These are phyloP conservation scores for Meles meles DNA, from an alignment of 2,113 vertebrate genomes.

Conservation along the genomic window DNA sequence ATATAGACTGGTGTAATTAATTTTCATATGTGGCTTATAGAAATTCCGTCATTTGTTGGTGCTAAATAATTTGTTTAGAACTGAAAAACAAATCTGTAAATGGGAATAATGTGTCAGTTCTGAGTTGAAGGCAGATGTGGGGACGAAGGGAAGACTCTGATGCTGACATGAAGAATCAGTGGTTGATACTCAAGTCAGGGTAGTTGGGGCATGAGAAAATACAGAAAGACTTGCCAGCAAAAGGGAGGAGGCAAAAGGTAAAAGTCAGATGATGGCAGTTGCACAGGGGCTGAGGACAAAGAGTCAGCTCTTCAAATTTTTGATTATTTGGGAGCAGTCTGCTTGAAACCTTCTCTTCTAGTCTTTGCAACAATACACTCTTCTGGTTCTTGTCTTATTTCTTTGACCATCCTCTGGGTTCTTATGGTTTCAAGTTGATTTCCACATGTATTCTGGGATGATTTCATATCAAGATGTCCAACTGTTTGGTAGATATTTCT, in stretches of 20 bases:
- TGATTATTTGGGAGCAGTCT: background rate
- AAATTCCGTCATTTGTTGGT: background rate
- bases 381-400: background rate
- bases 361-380: background rate
- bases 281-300: background rate
- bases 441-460: background rate
- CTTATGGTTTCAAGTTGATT: background rate
- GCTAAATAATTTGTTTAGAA: background rate
- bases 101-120: background rate
- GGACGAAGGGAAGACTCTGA: background rate
- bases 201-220: background rate
- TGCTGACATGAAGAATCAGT: background rate
- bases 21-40: background rate
- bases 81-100: background rate
- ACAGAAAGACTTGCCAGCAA: background rate
- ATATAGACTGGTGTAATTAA: background rate
- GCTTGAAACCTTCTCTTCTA: background rate
- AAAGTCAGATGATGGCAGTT: background rate
- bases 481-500: background rate
- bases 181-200: background rate
- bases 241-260: background rate
- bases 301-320: background rate
- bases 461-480: background rate
- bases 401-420: background rate
- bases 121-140: background rate